Conservation (phyloP, 1,140 invertebrate species). For the Aphidius ervi region DNA sequence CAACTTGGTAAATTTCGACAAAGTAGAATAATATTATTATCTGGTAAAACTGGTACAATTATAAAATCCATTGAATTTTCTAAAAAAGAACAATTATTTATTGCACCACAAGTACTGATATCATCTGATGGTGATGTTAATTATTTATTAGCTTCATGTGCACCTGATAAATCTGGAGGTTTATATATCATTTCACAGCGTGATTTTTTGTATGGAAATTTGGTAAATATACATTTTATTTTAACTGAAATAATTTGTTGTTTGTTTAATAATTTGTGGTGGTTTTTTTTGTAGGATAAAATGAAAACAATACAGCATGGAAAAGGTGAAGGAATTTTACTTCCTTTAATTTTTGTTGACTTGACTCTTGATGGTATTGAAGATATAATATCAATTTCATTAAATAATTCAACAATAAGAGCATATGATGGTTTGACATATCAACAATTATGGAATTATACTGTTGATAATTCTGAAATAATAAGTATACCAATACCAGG, state of each 20-base stretch:
- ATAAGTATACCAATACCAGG: constrained; percentile 74
- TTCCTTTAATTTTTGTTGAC: constrained; percentile 72
- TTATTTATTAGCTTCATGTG: constrained; percentile 70
- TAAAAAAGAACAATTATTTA: constrained; percentile 67
- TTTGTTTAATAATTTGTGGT: constrained; percentile 17
- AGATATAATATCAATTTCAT: constrained; percentile 71
- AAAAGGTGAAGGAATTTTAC: constrained; percentile 53
- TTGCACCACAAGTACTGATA: constrained; percentile 62
- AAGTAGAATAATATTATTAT: constrained; percentile 67
- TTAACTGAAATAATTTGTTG: background rate
- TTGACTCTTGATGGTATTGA: constrained; percentile 68
- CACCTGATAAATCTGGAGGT: constrained; percentile 67
- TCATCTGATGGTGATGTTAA: constrained; percentile 57
- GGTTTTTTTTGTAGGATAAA: constrained; percentile 39
- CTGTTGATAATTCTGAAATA: constrained; percentile 60
- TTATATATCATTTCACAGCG: constrained; percentile 62
- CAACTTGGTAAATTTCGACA: constrained; percentile 48
- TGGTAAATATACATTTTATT: constrained; percentile 41
- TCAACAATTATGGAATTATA: constrained; percentile 68
- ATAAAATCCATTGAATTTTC: constrained; percentile 64
- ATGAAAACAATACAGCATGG: constrained; percentile 48
- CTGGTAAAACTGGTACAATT: constrained; percentile 65
- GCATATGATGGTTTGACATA: constrained; percentile 70
- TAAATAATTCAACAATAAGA: constrained; percentile 65
- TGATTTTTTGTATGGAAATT: constrained; percentile 55